Conservation (phyloP, 2,113 vertebrate genomes). For the Solea solea region DNA sequence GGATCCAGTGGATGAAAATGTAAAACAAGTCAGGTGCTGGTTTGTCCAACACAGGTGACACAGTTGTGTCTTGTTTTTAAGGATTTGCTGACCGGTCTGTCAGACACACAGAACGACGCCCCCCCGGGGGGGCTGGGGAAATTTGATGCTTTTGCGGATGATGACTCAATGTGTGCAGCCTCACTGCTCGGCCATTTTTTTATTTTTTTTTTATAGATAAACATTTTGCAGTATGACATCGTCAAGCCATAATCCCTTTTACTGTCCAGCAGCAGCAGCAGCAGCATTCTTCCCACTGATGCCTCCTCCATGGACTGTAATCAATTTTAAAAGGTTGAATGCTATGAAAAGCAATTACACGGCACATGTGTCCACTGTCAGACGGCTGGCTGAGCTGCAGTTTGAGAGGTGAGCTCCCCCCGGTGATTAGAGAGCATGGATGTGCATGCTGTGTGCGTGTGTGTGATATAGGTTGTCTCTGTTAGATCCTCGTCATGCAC, state of each 20-base stretch:
- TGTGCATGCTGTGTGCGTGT: constrained; percentile 48
- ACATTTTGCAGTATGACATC: constrained; percentile 39
- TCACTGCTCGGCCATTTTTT: constrained; percentile 7
- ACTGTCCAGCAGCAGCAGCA: background rate
- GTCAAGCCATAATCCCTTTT: constrained; percentile 34
- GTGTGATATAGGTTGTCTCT: constrained; percentile 71
- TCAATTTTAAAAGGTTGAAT: constrained; percentile 74
- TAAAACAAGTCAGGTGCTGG: too few relatives aligned
- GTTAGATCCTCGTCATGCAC: constrained; percentile 65
- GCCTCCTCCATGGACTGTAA: constrained; percentile 58
- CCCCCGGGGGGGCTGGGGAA: background rate
- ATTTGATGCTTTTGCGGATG: constrained; percentile 5
- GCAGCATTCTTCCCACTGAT: constrained; percentile 35
- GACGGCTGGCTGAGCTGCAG: constrained; percentile 40
- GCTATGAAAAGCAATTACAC: constrained; percentile 71
- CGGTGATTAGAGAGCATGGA: constrained; percentile 72
- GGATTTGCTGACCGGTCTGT: constrained; percentile 15
- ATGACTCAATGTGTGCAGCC: constrained; percentile 40
- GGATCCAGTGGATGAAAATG: too few relatives aligned
- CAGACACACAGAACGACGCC: constrained; percentile 27
- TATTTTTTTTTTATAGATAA: constrained; percentile 46
- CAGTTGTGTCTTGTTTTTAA: too few relatives aligned
- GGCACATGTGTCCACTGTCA: constrained; percentile 61
- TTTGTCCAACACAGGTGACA: too few relatives aligned
- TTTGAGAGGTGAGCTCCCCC: constrained; percentile 60